Evolutionary conservation across 2,797 vertebrate genomes (phyloP), one percentile per base, ranked within the genome.

Genomic region (Cheirogaleus major): DNA sequence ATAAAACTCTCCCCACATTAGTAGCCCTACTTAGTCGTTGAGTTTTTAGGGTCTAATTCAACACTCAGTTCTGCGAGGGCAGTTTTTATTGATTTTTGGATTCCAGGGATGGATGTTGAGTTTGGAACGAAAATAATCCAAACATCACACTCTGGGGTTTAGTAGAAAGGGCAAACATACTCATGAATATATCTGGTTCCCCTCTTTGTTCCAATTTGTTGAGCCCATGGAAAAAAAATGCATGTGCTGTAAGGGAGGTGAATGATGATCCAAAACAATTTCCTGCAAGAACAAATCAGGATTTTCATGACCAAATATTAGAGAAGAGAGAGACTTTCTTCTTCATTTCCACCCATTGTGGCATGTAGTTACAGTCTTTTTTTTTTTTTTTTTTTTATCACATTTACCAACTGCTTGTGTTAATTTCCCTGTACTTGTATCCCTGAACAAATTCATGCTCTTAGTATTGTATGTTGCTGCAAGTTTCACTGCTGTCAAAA

Each of bases 401-500:
- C 82, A 86, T 89, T 87, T 89, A 95, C 61, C 93, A 38, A 78
- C 12, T 75, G 65, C 90, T 94, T 93, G 25, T 95, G 84, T 89
- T 97, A 97, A 97, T 97, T 96, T 97, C 78, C 70, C 88, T 22
- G 57, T 82, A 79, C 91, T 96, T 35, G n/a, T 85, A 93, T 80
- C 95, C 95, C 89, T 93, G 90, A 97, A 91, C 83, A 97, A 89
- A 96, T 94, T 89, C 69, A 30, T 48, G 18, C 59, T 89, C 9
- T 78, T 93, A 65, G 69, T 98, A 48, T 92, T 97, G 92, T 84
- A 43, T 93, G 70, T 93, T 93, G 20, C 12, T 97, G 69, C 59
- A 97, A 95, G 83, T 97, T 97, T 97, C 93, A 6, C 55, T 97
- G 59, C 92, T 97, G 96, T 96, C 86, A 83, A 90, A 96, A 63